Base-by-base conservation (phyloP, 2,113 vertebrate species). In the Seriola quinqueradiata region DNA sequence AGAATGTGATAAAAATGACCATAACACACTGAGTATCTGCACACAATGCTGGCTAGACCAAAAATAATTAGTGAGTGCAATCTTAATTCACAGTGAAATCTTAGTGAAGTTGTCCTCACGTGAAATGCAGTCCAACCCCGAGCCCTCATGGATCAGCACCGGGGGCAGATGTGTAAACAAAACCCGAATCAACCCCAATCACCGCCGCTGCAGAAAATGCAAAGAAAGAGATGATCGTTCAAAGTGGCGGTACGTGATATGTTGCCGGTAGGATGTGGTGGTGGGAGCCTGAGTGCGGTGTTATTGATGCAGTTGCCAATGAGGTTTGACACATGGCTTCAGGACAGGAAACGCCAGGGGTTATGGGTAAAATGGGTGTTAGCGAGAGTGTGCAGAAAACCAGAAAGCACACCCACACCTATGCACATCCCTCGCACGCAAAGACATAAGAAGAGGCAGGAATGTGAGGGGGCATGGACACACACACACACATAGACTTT, bases 291-390 rank as follows among this genome's bases (percentile, higher is more conserved):
- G 81, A 79, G 83, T 19, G 86, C 28, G 52, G 66, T 70, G 86
- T 91, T 92, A 91, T 90, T 90, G 90, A 93, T 92, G 90, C 81
- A 14, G 80, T 44, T 86, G 92, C 89, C 91, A 85, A 94, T 91
- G 82, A 91, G 90, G 79, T 92, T 79, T 92, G 91, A 93, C 91
- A 92, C 79, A 85, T 90, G 90, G 89, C 91, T 93, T 77, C 89
- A 83, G 91, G 90, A 94, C 91, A 93, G 92, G 92, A 94, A 93
- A 85, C 75, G 90, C 93, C 92, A 90, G 89, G 84, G 90, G 93
- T 93, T 92, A 90, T 88, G 87, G 92, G 91, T 92, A 92, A 92
- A 93, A 91, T 81, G 84, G 88, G 92, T 87, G 90, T 92, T 91
- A 92, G 86, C 28, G 52, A 72, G 87, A 73, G 80, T 75, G 84